Evolutionary conservation across 2,797 vertebrate species (phyloP).

Genomic region (Pyrocephalus nanus): DNA sequence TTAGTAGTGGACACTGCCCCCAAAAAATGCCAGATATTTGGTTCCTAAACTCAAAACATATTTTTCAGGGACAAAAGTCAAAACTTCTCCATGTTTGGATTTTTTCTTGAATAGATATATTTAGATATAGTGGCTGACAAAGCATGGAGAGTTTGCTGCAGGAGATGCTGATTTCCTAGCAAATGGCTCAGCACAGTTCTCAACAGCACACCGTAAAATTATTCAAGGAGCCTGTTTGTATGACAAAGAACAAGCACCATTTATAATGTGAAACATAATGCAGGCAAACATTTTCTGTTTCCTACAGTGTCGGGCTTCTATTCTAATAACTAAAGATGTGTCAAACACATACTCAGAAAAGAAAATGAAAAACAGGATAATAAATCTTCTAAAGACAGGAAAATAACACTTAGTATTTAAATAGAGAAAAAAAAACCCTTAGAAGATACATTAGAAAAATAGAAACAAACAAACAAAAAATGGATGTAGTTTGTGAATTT

Average conservation of each 20-base stretch:
- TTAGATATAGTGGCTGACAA: background rate
- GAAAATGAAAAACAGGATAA: constrained; percentile 49
- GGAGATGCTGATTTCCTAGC: constrained; percentile 55
- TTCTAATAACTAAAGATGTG: constrained; percentile 46
- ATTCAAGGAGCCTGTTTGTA: constrained; percentile 25
- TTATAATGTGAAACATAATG: constrained; percentile 32
- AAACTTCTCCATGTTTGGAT: background rate
- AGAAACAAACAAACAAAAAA: background rate
- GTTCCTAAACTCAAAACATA: background rate
- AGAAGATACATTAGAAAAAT: background rate
- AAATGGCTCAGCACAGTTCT: constrained; percentile 11
- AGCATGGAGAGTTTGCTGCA: background rate
- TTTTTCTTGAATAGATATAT: constrained; percentile 3
- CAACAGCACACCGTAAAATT: constrained; percentile 5
- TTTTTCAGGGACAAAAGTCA: background rate
- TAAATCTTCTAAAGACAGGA: constrained; percentile 34
- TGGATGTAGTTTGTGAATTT: background rate
- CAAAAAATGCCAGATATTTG: background rate
- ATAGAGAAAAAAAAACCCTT: background rate
- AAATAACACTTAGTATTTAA: constrained; percentile 13
- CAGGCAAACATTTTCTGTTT: constrained; percentile 48
- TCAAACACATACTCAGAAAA: constrained; percentile 25
- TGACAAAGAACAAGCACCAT: constrained; percentile 41
- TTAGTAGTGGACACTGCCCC: background rate
- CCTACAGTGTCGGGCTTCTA: background rate